Base-by-base conservation (phyloP, 2,797 vertebrate genomes). In the Carapus acus region DNA sequence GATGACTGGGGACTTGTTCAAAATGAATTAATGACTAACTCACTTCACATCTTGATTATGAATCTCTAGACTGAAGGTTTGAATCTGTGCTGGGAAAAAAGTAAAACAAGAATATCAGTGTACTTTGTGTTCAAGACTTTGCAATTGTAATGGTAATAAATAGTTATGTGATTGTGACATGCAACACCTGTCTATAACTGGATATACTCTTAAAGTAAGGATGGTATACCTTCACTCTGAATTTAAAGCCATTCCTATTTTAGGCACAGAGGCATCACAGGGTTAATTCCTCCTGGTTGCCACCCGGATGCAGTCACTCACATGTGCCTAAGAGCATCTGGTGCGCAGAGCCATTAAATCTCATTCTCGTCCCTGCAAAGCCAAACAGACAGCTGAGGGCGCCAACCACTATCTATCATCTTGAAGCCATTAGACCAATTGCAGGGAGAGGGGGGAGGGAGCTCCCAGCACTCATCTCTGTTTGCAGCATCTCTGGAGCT, bases 271-370 rank as follows among this genome's bases (percentile, higher is more conserved):
- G 74, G 49, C 46, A 83, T 51, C 18, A 86, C 52, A 62, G 86
- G 84, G 88, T 90, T 89, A 89, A 90, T 33, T 83, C 62, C 67
- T 58, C 58, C 76, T 71, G 53, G 69, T 51, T 69, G 59, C 77
- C 75, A 85, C 86, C 83, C 86, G 81, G 85, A 88, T 86, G 76
- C 77, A 85, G 77, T 86, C 81, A 79, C 77, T 78, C 74, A 77
- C 74, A 73, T 58, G 36, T 53, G 52, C 73, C 76, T 76, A 80
- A 82, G 79, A 79, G 84, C 83, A 85, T 88, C 83, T 88, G 80
- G 58, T 80, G 79, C 73, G 73, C 79, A 77, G 77, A 76, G 67
- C 80, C 66, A 65, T 83, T 83, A 86, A 87, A 88, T 86, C 86
- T 82, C 73, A 77, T 82, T 76, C 73, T 84, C 78, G 85, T 85